These are phyloP conservation scores for Dryococelus australis DNA, from an alignment of 2,888 invertebrate genomes.

Conservation along the genomic window DNA sequence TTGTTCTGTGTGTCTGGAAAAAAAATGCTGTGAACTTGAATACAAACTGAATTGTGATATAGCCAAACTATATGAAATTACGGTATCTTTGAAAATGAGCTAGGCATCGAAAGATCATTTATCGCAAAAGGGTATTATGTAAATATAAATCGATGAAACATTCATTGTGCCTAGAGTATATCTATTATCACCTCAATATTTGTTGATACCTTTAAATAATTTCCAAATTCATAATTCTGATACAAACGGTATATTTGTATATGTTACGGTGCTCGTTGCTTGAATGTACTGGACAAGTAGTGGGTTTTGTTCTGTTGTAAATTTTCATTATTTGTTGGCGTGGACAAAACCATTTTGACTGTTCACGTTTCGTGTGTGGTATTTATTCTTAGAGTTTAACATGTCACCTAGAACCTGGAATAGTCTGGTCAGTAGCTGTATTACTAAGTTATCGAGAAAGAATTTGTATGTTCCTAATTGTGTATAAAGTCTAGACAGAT, in stretches of 20 bases:
- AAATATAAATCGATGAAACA: slow-evolving; percentile 32
- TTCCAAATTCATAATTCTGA: neutral
- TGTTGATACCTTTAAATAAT: slow-evolving; percentile 18
- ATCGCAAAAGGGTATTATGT: neutral
- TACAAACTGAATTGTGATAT: slow-evolving; percentile 23
- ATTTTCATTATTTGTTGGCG: slow-evolving; percentile 18
- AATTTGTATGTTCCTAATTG: slow-evolving; percentile 33
- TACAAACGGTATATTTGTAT: neutral
- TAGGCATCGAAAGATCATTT: slow-evolving; percentile 35
- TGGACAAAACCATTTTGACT: neutral
- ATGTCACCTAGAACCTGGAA: slow-evolving; percentile 23
- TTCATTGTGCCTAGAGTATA: slow-evolving; percentile 38
- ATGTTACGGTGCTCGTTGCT: slow-evolving; percentile 17
- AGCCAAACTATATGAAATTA: neutral
- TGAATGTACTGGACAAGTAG: neutral
- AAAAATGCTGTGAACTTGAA: slow-evolving; percentile 19
- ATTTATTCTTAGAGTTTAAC: slow-evolving; percentile 26
- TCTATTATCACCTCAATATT: slow-evolving; percentile 20
- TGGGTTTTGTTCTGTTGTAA: slow-evolving; percentile 28
- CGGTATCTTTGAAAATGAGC: slow-evolving; percentile 4
- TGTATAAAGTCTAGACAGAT: neutral
- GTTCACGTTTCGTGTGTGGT: slow-evolving; percentile 22
- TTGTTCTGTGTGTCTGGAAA: neutral
- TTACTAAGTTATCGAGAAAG: slow-evolving; percentile 31
- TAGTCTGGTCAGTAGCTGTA: slow-evolving; percentile 27